These are phyloP conservation scores for Lytechinus variegatus DNA, from an alignment of 35 echinoderm and acorn worm genomes.

Conservation along the genomic window DNA sequence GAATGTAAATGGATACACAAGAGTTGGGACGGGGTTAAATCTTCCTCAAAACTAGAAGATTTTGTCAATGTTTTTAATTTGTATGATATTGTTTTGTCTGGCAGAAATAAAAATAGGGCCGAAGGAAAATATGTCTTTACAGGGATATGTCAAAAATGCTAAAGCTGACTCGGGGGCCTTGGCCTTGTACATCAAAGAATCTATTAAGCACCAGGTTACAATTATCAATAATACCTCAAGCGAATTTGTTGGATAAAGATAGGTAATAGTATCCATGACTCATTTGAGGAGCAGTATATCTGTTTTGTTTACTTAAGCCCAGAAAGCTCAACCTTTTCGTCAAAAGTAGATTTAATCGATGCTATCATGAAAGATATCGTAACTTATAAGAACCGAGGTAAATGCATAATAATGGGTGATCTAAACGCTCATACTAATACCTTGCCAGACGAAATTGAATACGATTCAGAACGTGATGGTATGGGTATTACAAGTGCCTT, in stretches of 20 bases:
- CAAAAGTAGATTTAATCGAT: neutral
- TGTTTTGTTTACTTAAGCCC: too few relatives aligned
- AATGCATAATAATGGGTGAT: too few relatives aligned
- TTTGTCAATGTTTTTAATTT: neutral
- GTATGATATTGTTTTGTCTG: neutral
- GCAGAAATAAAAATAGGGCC: neutral
- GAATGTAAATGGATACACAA: slow-evolving; percentile 16
- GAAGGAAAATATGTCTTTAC: neutral
- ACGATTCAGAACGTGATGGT: neutral
- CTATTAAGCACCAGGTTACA: too few relatives aligned
- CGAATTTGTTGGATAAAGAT: too few relatives aligned
- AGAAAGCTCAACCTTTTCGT: too few relatives aligned
- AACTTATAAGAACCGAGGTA: neutral
- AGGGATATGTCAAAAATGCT: too few relatives aligned
- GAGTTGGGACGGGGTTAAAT: neutral
- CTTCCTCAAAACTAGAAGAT: neutral
- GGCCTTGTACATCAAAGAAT: too few relatives aligned
- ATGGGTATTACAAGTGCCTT: neutral
- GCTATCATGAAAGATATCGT: too few relatives aligned
- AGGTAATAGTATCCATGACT: too few relatives aligned
- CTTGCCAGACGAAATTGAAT: neutral
- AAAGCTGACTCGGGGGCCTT: too few relatives aligned
- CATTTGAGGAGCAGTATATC: too few relatives aligned
- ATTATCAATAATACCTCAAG: too few relatives aligned
- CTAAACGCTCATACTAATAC: neutral